A percentile compares a stretch with the other conserved stretches of the same genome.
Conservation (phyloP, 2,113 vertebrate species). For the Scomber scombrus region DNA sequence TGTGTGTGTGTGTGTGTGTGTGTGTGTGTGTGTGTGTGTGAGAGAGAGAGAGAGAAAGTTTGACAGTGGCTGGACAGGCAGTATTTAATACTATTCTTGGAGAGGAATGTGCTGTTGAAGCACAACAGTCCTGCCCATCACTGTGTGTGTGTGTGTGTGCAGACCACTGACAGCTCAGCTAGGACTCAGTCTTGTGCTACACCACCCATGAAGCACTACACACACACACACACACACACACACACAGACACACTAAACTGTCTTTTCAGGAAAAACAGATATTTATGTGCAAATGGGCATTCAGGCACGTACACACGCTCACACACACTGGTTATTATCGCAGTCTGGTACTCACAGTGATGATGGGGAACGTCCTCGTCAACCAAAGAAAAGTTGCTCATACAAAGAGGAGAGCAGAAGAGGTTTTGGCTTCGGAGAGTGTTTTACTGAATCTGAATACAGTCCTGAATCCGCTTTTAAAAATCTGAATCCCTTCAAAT, state of each 20-base stretch:
- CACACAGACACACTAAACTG: slow-evolving; percentile 1
- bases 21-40: background rate
- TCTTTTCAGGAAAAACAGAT: slow-evolving; percentile 39
- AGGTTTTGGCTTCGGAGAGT: background rate
- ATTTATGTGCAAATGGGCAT: slow-evolving; percentile 47
- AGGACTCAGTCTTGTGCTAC: slow-evolving; percentile 32
- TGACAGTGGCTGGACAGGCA: slow-evolving; percentile 55
- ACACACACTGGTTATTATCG: slow-evolving; percentile 51
- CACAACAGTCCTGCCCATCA: slow-evolving; percentile 54
- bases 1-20: background rate
- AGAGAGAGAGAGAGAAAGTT: background rate
- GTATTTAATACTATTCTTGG: slow-evolving; percentile 76
- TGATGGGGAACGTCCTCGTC: slow-evolving; percentile 38
- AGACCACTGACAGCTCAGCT: slow-evolving; percentile 64
- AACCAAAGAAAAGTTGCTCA: slow-evolving; percentile 18
- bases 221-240: slow-evolving; percentile 31
- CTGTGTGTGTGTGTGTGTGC: slow-evolving; percentile 46
- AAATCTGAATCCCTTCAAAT: background rate
- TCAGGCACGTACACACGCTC: slow-evolving; percentile 14
- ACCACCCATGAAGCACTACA: slow-evolving; percentile 58
- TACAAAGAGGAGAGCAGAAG: background rate
- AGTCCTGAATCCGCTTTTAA: background rate
- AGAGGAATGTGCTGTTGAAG: slow-evolving; percentile 75
- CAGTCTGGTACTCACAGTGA: slow-evolving; percentile 33
- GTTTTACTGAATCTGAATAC: background rate